Percentiles rank a stretch among this genome's conserved stretches.
Conservation (phyloP, 2,797 vertebrate genomes). For the Microctenopoma lineatum region DNA sequence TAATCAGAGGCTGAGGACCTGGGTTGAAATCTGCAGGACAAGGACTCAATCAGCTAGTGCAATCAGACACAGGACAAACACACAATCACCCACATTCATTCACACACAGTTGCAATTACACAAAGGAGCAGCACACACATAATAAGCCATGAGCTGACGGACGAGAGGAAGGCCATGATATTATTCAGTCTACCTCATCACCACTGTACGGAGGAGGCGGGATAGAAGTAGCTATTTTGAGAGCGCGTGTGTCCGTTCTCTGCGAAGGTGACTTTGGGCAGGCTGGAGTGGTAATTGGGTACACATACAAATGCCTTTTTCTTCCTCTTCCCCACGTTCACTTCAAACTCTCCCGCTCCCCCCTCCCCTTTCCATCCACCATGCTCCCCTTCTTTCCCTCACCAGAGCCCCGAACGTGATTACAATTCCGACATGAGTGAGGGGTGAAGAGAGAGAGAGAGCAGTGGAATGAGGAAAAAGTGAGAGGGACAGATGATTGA, state of each 20-base stretch:
- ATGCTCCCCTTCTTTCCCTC: slow-evolving; percentile 50
- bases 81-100: slow-evolving; percentile 30
- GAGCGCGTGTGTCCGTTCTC: slow-evolving; percentile 73
- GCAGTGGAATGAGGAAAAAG: slow-evolving; percentile 55
- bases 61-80: slow-evolving; percentile 70
- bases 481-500: slow-evolving; percentile 75
- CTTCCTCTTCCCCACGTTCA: slow-evolving; percentile 69
- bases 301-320: slow-evolving; percentile 83
- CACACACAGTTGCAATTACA: slow-evolving; percentile 44
- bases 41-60: slow-evolving; percentile 76
- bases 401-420: slow-evolving; percentile 71
- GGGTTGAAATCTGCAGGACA: slow-evolving; percentile 67
- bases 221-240: slow-evolving; percentile 79
- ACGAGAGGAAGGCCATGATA: slow-evolving; percentile 75
- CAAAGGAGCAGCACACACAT: slow-evolving; percentile 50
- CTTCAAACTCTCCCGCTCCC: slow-evolving; percentile 53
- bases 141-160: slow-evolving; percentile 71
- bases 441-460: slow-evolving; percentile 49
- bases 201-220: slow-evolving; percentile 63
- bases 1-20: slow-evolving; percentile 76
- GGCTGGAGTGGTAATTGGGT: slow-evolving; percentile 84
- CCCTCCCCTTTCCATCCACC: slow-evolving; percentile 36
- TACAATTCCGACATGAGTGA: slow-evolving; percentile 79
- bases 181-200: slow-evolving; percentile 80
- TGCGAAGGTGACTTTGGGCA: slow-evolving; percentile 85